phyloP scores from a whole-genome alignment of 2,113 vertebrate genomes.

The Atractosteus spatula region DNA sequence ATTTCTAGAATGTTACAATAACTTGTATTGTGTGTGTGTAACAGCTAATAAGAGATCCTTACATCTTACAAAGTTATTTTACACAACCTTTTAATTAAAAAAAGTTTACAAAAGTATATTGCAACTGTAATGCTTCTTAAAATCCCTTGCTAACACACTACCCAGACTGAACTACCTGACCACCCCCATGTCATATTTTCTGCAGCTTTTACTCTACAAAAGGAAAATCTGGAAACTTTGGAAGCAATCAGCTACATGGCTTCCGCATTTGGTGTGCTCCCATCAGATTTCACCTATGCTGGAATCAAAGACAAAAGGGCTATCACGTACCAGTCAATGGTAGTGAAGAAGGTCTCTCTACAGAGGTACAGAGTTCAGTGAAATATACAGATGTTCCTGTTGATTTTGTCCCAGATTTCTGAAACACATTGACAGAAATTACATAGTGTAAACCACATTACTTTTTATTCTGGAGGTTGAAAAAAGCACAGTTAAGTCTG shows the following conservation, averaged over 20 bases:
- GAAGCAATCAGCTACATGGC: slow-evolving; percentile 87
- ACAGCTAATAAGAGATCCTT: too few species aligned
- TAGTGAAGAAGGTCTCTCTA: slow-evolving; percentile 87
- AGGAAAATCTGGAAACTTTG: slow-evolving; percentile 92
- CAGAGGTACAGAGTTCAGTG: slow-evolving; percentile 63
- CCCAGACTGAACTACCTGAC: neutral
- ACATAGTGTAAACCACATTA: neutral
- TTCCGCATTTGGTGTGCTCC: slow-evolving; percentile 77
- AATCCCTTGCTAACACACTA: neutral
- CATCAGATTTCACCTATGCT: slow-evolving; percentile 92
- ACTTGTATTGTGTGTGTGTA: too few species aligned
- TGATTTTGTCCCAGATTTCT: neutral
- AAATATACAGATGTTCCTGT: neutral
- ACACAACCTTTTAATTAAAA: too few species aligned
- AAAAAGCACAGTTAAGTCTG: too few species aligned
- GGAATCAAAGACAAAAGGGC: slow-evolving; percentile 96
- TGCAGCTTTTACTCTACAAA: slow-evolving; percentile 85
- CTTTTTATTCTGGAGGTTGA: too few species aligned
- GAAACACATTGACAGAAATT: neutral
- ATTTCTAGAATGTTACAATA: too few species aligned
- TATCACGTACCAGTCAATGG: slow-evolving; percentile 86
- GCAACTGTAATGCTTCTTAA: too few species aligned
- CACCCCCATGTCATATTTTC: slow-evolving; percentile 28
- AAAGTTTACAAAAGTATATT: too few species aligned
- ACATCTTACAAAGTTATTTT: too few species aligned